Percentiles rank a stretch among this genome's conserved stretches.
Evolutionary conservation across 2,888 invertebrate species (phyloP).

Genomic region (Lithosia quadra): DNA sequence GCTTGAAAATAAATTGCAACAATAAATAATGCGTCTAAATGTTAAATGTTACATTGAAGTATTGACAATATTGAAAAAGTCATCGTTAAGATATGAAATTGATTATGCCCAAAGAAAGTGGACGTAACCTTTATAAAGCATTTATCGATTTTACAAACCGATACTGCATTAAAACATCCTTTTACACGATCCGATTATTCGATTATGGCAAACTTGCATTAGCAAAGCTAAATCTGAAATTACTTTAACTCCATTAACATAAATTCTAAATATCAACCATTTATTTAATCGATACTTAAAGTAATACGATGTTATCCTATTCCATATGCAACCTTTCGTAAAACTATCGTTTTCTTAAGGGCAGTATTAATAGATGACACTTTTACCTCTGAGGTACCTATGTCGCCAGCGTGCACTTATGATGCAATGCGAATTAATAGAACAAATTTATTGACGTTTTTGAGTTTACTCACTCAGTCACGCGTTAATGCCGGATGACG

Average conservation of each 20-base stretch:
- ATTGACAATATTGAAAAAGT: slow-evolving; percentile 15
- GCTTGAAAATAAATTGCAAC: not conserved
- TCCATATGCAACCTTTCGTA: not conserved
- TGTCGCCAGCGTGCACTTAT: too few relatives aligned
- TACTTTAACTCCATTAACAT: not conserved
- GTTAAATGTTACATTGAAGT: slow-evolving; percentile 22
- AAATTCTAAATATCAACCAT: not conserved
- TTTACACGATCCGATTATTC: slow-evolving; percentile 18
- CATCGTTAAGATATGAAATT: slow-evolving; percentile 23
- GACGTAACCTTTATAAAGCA: slow-evolving; percentile 25
- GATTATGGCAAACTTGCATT: not conserved
- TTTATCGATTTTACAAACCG: slow-evolving; percentile 43
- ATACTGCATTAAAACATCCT: slow-evolving; percentile 24
- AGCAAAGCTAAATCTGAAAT: too few relatives aligned
- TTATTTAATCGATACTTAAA: not conserved
- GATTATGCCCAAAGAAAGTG: slow-evolving; percentile 30
- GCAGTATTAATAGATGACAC: too few relatives aligned
- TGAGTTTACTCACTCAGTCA: too few relatives aligned
- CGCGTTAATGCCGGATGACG: too few relatives aligned
- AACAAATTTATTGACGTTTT: too few relatives aligned
- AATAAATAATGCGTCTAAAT: not conserved
- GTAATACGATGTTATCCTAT: not conserved
- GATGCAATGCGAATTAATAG: too few relatives aligned
- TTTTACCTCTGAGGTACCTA: too few relatives aligned
- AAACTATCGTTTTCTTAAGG: too few relatives aligned